Conservation (phyloP, 2,888 invertebrate genomes). For the Brachyopa scutellaris region DNA sequence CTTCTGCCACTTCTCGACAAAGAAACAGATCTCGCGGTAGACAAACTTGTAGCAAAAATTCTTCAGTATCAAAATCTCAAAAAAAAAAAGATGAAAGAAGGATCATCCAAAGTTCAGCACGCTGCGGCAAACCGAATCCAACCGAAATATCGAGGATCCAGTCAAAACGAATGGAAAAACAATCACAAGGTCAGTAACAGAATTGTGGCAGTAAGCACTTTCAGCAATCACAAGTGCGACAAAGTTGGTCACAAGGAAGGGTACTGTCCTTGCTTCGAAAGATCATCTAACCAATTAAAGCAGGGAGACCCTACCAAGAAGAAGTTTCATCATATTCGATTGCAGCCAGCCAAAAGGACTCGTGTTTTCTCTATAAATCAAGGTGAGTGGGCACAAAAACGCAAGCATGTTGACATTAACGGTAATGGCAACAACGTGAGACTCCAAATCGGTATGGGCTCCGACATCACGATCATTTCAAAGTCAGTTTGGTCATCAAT, state of each 20-base stretch:
- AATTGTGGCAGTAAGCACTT: constrained; percentile 62
- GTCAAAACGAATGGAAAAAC: neutral
- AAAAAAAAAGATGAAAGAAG: constrained; percentile 34
- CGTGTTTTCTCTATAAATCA: constrained; percentile 9
- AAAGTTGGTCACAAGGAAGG: constrained; percentile 55
- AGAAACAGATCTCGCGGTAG: constrained; percentile 23
- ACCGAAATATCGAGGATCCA: neutral
- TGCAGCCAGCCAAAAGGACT: neutral
- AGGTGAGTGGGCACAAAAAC: neutral
- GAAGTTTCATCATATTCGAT: constrained; percentile 10
- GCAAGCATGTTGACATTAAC: constrained; percentile 6
- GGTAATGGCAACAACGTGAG: constrained; percentile 3
- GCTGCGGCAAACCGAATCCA: constrained; percentile 1
- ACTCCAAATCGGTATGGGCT: constrained; percentile 48
- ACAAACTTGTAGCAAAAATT: constrained; percentile 44
- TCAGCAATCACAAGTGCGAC: too few species aligned
- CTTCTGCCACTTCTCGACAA: constrained; percentile 20
- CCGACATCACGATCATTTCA: constrained; percentile 51
- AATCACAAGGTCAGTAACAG: constrained; percentile 35
- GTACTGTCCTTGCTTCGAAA: constrained; percentile 49
- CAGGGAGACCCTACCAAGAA: neutral
- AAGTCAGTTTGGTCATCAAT: constrained; percentile 43
- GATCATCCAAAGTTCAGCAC: constrained; percentile 4
- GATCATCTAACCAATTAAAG: neutral
- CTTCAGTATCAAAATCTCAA: constrained; percentile 18